These are phyloP conservation scores for Limnephilus auricula DNA, from an alignment of 2,888 invertebrate genomes.

Conservation along the genomic window DNA sequence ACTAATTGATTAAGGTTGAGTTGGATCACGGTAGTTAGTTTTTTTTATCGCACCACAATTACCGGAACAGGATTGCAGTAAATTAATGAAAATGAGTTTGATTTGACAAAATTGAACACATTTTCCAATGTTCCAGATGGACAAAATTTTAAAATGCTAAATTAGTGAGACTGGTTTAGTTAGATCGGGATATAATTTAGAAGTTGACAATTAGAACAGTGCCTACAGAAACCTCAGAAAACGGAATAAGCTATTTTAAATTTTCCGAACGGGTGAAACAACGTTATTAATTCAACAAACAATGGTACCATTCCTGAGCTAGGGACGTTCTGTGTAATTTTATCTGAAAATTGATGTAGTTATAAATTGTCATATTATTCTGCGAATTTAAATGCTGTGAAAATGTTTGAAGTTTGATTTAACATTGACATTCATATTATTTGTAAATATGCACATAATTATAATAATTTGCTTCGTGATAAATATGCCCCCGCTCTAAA, in stretches of 20 bases:
- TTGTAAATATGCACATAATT: no score
- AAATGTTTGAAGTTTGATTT: no score
- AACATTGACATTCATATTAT: no score
- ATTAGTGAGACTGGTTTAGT: neutral
- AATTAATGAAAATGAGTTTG: neutral
- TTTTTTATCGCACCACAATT: neutral
- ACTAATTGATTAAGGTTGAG: neutral
- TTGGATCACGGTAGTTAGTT: neutral
- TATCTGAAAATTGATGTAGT: no score
- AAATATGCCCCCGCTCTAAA: no score
- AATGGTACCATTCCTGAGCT: no score
- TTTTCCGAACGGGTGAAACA: neutral
- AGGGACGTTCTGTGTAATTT: no score
- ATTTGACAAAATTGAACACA: neutral
- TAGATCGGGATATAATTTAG: neutral
- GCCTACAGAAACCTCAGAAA: neutral
- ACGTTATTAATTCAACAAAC: no score
- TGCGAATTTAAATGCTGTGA: no score
- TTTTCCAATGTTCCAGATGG: neutral
- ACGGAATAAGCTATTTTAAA: neutral
- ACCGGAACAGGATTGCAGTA: neutral
- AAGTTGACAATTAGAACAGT: neutral
- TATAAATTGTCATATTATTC: no score
- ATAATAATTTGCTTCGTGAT: no score
- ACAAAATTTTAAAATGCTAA: neutral